Conservation (phyloP, 2,113 vertebrate genomes). For the Corythornis cristatus region DNA sequence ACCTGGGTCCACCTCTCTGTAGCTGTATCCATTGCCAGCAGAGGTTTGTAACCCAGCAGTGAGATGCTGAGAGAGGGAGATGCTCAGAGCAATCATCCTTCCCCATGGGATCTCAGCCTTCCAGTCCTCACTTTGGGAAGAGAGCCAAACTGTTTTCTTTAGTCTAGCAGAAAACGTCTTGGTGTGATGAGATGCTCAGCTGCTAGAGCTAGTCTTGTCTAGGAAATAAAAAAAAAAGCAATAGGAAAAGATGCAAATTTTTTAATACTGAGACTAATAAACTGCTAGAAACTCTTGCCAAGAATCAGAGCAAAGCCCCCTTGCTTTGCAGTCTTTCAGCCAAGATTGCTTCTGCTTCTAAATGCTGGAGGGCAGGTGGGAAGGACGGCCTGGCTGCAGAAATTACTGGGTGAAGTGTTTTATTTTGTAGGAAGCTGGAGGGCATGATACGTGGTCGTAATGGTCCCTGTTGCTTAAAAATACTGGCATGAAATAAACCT, state of each 20-base stretch:
- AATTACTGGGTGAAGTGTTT: neutral
- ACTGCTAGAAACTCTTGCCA: neutral
- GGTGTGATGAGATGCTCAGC: neutral
- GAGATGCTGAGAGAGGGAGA: neutral
- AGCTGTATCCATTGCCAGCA: accelerated
- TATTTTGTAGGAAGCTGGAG: constrained; percentile 2
- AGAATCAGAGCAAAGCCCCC: neutral
- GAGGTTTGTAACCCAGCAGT: neutral
- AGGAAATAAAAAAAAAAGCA: too few relatives aligned
- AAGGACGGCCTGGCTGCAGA: neutral
- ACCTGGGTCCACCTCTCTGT: neutral
- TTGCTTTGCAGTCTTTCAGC: neutral
- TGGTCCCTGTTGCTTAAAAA: neutral
- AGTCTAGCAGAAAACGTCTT: neutral
- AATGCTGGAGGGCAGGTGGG: neutral
- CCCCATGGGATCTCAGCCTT: neutral
- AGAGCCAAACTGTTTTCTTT: neutral
- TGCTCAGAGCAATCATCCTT: neutral
- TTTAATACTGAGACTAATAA: neutral
- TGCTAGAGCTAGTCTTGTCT: neutral
- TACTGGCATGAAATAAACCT: neutral
- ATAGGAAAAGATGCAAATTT: neutral
- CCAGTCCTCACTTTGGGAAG: neutral
- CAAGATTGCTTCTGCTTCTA: neutral
- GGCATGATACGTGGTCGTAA: neutral